A percentile compares a stretch with the other conserved stretches of the same genome.
Evolutionary conservation across 2,888 invertebrate genomes (phyloP).

Genomic region (Amphipoea oculea): DNA sequence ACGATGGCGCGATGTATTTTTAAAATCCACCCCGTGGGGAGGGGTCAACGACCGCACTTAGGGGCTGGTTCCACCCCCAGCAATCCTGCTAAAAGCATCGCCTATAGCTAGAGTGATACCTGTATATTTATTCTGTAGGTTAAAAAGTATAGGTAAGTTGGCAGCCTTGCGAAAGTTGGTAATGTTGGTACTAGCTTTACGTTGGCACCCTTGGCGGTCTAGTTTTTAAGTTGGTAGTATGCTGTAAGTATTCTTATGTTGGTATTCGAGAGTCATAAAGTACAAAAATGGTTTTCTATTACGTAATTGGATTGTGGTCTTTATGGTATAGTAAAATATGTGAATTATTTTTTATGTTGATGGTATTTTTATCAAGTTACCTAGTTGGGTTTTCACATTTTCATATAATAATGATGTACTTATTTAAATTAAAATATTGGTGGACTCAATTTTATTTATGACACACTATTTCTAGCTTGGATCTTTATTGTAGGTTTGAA

Average conservation of each 20-base stretch:
- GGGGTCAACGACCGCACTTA: constrained; percentile 65
- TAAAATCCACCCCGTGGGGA: constrained; percentile 63
- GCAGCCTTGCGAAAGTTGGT: constrained; percentile 37
- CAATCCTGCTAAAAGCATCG: constrained; percentile 83
- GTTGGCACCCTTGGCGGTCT: constrained; percentile 35
- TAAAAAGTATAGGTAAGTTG: constrained; percentile 40
- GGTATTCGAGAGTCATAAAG: constrained; percentile 24
- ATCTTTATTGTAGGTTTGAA: background rate
- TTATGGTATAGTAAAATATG: constrained; percentile 9
- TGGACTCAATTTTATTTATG: background rate
- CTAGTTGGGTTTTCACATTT: background rate
- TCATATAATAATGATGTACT: background rate
- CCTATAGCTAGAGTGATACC: constrained; percentile 66
- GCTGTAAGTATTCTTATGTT: constrained; percentile 17
- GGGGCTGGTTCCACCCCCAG: constrained; percentile 64
- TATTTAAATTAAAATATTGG: background rate
- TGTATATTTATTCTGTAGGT: constrained; percentile 52
- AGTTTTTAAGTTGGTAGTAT: constrained; percentile 29
- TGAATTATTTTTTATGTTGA: constrained; percentile 3
- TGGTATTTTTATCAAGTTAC: background rate
- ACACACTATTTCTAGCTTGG: background rate
- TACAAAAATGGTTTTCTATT: constrained; percentile 19
- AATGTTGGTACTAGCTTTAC: constrained; percentile 28
- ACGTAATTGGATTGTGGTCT: constrained; percentile 27
- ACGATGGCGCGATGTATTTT: constrained; percentile 62